A percentile compares a stretch with the other conserved stretches of the same genome.
Conservation (phyloP, 2,797 vertebrate genomes). For the Gallirallus australis region DNA sequence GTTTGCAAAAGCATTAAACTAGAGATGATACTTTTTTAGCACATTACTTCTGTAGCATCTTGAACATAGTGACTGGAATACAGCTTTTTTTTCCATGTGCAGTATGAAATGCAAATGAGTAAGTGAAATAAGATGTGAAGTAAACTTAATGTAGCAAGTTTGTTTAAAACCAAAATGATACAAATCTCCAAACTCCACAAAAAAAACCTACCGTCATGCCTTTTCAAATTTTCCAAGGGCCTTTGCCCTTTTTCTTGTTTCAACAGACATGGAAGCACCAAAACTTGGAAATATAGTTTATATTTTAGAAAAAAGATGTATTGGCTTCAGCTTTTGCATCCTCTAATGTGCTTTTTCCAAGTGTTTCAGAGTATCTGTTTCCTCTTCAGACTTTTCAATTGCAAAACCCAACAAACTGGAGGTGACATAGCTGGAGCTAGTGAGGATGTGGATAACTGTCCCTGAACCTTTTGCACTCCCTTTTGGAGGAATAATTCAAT, state of each 20-base stretch:
- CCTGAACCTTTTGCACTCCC: neutral
- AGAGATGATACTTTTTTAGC: neutral
- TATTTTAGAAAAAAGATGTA: neutral
- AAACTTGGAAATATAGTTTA: neutral
- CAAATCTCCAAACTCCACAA: accelerated
- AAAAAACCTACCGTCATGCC: neutral
- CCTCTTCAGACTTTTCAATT: neutral
- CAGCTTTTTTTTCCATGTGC: neutral
- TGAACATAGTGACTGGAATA: neutral
- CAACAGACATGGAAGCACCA: neutral
- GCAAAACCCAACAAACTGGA: neutral
- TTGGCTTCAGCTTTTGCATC: neutral
- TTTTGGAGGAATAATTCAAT: neutral
- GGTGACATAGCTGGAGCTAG: neutral
- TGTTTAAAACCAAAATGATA: neutral
- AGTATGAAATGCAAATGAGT: neutral
- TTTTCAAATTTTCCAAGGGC: neutral
- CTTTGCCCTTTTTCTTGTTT: neutral
- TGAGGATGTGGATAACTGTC: accelerated
- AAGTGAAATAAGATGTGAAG: neutral
- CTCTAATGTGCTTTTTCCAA: neutral
- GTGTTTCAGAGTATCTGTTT: neutral
- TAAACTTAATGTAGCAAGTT: neutral
- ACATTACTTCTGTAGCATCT: neutral
- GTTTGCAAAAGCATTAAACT: neutral